Evolutionary conservation across 2,888 invertebrate genomes (phyloP), one percentile per base, ranked within the genome.

Genomic region (Macrosiphum euphorbiae): DNA sequence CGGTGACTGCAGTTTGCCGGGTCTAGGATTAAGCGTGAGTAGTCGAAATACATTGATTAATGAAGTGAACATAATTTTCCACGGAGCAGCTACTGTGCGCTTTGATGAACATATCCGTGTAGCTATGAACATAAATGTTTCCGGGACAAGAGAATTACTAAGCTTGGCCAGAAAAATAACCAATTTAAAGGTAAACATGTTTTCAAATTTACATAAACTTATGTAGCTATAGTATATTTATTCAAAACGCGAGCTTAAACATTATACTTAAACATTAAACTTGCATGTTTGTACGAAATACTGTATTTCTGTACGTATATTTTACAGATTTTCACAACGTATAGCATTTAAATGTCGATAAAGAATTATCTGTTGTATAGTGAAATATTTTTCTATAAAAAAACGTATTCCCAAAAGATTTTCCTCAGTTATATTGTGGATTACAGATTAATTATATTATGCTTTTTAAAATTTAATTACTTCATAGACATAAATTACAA

Each of bases 61-160:
- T 10, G 97, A 97, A 95, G 97, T 98, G 61, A 96, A 96, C 89
- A 96, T 97, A 91, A 97, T 98, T 26, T 98, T 99, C 96, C 98
- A 99, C 95, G 98, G 98, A 24, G 99, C 99, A 0, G 99, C 99
- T 1, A 99, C 99, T 0, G 98, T 99, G 7, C 97, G 97, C 95
- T 99, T 99, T 95, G 98, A 98, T 95, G 98, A 98, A 95, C 97
- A 97, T 88, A 96, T 99, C 0, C 97, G 97, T 95, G 96, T 97
- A 3, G 98, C 98, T 0, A 96, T 98, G 88, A 97, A 97, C 89
- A 98, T 98, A 95, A 98, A 98, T 96, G 97, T 98, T 7, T 96
- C 97, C 52, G 98, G 98, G 0, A 97, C 98, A 0, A 97, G 97
- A 95, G 97, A 98, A 89, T 96, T 98, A 28, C 95, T 98, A 26